These are phyloP conservation scores for Adelosebastes latens DNA, from an alignment of 2,797 vertebrate genomes.

Conservation along the genomic window DNA sequence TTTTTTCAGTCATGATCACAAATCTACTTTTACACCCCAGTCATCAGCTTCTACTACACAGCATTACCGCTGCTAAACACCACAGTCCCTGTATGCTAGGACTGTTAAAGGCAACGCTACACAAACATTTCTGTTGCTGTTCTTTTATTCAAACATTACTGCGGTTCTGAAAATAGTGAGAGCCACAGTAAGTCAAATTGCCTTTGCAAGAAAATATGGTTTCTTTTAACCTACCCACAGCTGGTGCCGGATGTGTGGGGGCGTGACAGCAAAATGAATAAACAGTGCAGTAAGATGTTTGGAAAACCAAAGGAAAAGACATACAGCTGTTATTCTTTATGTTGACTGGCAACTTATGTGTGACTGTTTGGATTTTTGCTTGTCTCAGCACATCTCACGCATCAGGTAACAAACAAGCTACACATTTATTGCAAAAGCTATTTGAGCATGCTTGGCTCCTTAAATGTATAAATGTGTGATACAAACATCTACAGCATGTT, in stretches of 20 bases:
- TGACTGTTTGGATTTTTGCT: not conserved
- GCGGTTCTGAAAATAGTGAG: not conserved
- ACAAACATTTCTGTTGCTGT: not conserved
- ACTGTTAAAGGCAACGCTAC: not conserved
- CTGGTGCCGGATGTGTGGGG: not conserved
- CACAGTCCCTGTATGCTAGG: not conserved
- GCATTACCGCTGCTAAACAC: constrained; percentile 1
- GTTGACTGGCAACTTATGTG: not conserved
- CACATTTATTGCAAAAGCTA: not conserved
- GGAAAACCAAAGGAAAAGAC: not conserved
- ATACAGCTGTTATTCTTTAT: not conserved
- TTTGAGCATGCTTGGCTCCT: not conserved
- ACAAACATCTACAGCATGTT: not conserved
- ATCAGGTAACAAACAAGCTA: not conserved
- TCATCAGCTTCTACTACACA: constrained; percentile 8
- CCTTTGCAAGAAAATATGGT: not conserved
- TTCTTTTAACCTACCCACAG: not conserved
- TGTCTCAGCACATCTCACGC: not conserved
- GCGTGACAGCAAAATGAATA: not conserved
- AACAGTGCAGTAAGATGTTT: not conserved
- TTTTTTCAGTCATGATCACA: constrained; percentile 7
- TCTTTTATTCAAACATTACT: not conserved
- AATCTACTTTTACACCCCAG: not conserved
- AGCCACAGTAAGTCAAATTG: not conserved
- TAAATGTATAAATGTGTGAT: not conserved